phyloP scores from a whole-genome alignment of 2,113 vertebrate genomes.

The Elephantulus edwardii region DNA sequence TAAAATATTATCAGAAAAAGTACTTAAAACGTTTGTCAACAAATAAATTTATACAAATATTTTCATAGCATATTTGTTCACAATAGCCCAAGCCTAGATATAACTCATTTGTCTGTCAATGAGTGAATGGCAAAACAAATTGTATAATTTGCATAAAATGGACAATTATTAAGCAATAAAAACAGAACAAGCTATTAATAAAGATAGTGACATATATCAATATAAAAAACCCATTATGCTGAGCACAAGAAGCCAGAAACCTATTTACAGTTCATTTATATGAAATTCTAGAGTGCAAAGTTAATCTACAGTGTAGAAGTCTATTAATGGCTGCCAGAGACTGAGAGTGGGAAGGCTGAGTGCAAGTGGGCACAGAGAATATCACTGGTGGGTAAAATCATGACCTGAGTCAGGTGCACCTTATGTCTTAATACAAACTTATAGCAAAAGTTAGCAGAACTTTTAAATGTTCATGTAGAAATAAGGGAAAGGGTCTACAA shows the following conservation, averaged over 20 bases:
- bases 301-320: background rate
- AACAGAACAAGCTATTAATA: background rate
- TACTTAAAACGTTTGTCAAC: background rate
- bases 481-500: background rate
- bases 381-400: background rate
- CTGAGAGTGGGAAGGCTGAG: background rate
- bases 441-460: too few species aligned
- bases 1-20: background rate
- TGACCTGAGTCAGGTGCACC: too few species aligned
- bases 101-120: background rate
- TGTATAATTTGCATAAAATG: background rate
- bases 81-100: background rate
- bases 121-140: background rate
- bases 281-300: background rate
- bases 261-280: background rate
- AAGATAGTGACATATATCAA: background rate
- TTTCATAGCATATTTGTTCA: background rate
- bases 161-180: background rate
- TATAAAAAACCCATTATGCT: background rate
- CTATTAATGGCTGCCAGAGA: background rate
- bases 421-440: too few species aligned
- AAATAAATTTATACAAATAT: background rate
- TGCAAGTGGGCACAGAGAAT: background rate
- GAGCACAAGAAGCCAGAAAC: background rate
- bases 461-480: background rate